Conservation (phyloP, 2,797 vertebrate genomes). For the Esox lucius region DNA sequence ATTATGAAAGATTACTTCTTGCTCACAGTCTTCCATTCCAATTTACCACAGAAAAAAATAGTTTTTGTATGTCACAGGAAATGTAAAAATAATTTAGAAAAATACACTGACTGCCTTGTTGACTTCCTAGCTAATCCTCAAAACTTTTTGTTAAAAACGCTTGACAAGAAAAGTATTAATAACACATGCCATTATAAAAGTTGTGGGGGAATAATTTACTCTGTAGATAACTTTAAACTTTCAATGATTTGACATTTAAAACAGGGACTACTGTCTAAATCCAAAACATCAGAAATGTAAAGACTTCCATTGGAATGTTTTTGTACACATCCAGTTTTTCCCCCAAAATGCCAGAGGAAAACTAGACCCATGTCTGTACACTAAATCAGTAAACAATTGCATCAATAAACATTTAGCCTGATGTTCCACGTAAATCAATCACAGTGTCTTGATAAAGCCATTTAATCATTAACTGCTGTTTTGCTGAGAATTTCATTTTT, state of each 20-base stretch:
- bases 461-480: slow-evolving; percentile 80
- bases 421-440: slow-evolving; percentile 82
- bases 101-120: background rate
- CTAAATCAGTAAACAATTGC: slow-evolving; percentile 91
- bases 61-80: background rate
- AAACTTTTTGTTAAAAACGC: background rate
- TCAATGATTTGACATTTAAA: background rate
- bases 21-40: background rate
- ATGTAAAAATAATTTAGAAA: background rate
- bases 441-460: slow-evolving; percentile 77
- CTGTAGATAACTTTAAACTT: background rate
- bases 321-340: slow-evolving; percentile 30
- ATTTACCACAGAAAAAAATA: background rate
- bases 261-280: background rate
- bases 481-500: slow-evolving; percentile 79
- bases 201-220: background rate
- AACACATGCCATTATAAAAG: background rate
- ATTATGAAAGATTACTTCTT: slow-evolving; percentile 10
- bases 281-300: background rate
- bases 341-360: slow-evolving; percentile 36
- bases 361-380: slow-evolving; percentile 57
- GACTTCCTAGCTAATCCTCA: background rate
- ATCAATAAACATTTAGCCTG: slow-evolving; percentile 86
- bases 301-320: slow-evolving; percentile 22
- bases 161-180: background rate